Conservation (phyloP, 2,113 vertebrate genomes). For the Ailuropoda melanoleuca region DNA sequence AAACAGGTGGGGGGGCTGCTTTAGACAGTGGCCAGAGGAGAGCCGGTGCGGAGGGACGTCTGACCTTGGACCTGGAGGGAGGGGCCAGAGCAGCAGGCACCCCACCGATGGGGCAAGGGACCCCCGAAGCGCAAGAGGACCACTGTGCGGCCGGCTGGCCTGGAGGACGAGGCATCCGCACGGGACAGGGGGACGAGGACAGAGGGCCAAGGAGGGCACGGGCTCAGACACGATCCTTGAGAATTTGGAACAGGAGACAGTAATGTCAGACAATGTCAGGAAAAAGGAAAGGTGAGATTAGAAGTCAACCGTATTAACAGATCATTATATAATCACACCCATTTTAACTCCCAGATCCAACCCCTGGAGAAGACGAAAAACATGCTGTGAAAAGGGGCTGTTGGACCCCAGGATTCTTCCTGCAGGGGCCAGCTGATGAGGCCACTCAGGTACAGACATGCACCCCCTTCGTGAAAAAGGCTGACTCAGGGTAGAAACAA, state of each 20-base stretch:
- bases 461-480: accelerated
- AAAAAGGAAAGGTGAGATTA: not conserved
- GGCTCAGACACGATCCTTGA: not conserved
- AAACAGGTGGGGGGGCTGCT: not conserved
- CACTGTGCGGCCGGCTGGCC: not conserved
- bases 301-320: accelerated
- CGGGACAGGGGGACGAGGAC: not conserved
- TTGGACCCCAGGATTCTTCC: not conserved
- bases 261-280: not conserved
- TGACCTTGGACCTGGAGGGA: not conserved
- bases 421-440: not conserved
- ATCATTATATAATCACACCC: not conserved
- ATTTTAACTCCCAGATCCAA: not conserved
- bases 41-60: accelerated
- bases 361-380: not conserved
- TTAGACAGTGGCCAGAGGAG: not conserved
- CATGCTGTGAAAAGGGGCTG: not conserved
- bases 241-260: not conserved
- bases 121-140: not conserved
- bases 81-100: not conserved
- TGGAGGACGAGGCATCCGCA: not conserved
- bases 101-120: not conserved
- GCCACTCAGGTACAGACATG: not conserved
- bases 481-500: accelerated
- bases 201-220: not conserved